Evolutionary conservation across 2,113 vertebrate genomes (phyloP), one percentile per base, ranked within the genome.

Genomic region (Spheniscus mendiculus): DNA sequence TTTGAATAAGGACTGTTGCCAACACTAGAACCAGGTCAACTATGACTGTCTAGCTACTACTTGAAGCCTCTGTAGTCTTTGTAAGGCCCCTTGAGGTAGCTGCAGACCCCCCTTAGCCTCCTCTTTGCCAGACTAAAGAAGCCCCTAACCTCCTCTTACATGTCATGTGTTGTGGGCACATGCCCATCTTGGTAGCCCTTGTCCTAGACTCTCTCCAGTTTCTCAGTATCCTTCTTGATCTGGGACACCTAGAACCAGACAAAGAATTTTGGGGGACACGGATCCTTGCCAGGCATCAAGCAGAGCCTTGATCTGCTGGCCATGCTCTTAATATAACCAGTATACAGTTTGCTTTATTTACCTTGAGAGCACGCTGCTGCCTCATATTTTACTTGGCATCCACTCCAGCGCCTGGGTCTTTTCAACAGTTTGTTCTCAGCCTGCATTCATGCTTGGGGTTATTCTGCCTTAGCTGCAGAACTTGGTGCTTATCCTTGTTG

Each of bases 331-430:
- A 80, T 92, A 34, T 26, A 90, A 62, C 11, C 70, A 47, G 4
- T 72, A 34, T 18, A 74, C 44, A 40, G 78, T 76, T 90, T 90
- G 56, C 70, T 94, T 76, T 96, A 78, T 92, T 95, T 93, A 59
- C 88, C 71, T 80, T 83, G 58, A 80, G 83, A 92, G 36, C 66
- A 30, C 0, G 27, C 79, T 88, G 93, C 62, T 93, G 49, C 78
- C 85, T 92, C 30, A 6, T 88, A 71, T 91, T 95, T 93, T 88
- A 47, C 62, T 93, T 96, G 95, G 86, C 88, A 85, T 88, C 40
- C 15, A 5, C 66, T 83, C 40, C 56, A 92, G 70, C 66, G 49
- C 58, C 40, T 0, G 4, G 40, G 52, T 76, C 72, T 93, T 92
- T 56, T 56, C 49, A 86, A 5, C 49, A 61, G 36, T 47, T 59